Percentiles rank a stretch among this genome's conserved stretches.
Evolutionary conservation across 2,888 invertebrate species (phyloP).

Genomic region (Eristalis arbustorum): DNA sequence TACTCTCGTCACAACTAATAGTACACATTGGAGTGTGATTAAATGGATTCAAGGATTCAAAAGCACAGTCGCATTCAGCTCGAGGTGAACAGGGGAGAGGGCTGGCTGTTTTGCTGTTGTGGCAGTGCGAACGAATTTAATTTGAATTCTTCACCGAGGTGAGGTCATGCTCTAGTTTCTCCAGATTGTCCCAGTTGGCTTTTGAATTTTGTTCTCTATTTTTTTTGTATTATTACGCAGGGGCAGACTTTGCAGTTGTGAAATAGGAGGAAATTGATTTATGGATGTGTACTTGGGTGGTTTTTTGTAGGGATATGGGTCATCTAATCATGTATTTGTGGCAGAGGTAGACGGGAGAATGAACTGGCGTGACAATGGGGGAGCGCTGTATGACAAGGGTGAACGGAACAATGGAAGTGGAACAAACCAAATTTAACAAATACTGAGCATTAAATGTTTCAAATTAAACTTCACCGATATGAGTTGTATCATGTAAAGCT

Average conservation of each 20-base stretch:
- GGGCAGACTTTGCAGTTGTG: slow-evolving; percentile 30
- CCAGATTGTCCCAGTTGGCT: slow-evolving; percentile 51
- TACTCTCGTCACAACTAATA: slow-evolving; percentile 14
- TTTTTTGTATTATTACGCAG: neutral
- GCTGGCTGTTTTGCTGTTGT: neutral
- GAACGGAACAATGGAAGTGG: no score
- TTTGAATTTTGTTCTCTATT: neutral
- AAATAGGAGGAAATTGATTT: slow-evolving; percentile 14
- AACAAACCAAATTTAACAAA: no score
- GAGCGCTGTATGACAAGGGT: no score
- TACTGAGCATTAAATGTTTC: no score
- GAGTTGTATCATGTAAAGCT: no score
- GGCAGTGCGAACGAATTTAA: slow-evolving; percentile 55
- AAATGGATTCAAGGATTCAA: slow-evolving; percentile 60
- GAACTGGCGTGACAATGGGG: neutral
- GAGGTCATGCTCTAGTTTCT: slow-evolving; percentile 64
- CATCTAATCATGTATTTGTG: neutral
- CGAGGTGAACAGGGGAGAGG: neutral
- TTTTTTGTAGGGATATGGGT: neutral
- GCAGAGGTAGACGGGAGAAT: neutral
- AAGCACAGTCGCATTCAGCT: slow-evolving; percentile 14
- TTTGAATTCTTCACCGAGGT: slow-evolving; percentile 62
- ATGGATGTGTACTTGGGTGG: neutral
- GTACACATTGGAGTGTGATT: slow-evolving; percentile 45
- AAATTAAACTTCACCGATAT: no score